A percentile compares a stretch with the other conserved stretches of the same genome.
Conservation (phyloP, 2,888 invertebrate genomes). For the Glaucopsyche alexis region DNA sequence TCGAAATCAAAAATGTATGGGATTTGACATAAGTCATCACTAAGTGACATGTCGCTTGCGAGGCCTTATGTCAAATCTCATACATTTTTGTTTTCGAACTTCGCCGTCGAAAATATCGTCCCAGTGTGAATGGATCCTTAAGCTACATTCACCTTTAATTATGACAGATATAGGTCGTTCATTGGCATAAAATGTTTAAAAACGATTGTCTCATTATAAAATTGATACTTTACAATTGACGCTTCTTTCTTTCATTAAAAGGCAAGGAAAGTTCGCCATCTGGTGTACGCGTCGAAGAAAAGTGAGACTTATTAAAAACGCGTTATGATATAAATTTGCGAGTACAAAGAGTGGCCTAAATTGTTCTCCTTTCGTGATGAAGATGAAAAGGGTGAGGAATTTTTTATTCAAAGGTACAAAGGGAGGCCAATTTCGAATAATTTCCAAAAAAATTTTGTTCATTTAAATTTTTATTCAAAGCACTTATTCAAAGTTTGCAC, state of each 20-base stretch:
- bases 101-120: too few species aligned
- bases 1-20: too few species aligned
- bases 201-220: slow-evolving; percentile 19
- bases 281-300: not conserved
- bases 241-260: not conserved
- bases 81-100: too few species aligned
- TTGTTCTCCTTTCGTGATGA: slow-evolving; percentile 51
- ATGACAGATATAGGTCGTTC: not conserved
- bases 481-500: not conserved
- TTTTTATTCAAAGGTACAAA: slow-evolving; percentile 47
- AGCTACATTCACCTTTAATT: too few species aligned
- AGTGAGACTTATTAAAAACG: slow-evolving; percentile 6
- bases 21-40: too few species aligned
- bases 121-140: not conserved
- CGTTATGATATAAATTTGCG: slow-evolving; percentile 13
- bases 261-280: slow-evolving; percentile 1
- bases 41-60: too few species aligned
- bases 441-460: slow-evolving; percentile 16
- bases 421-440: slow-evolving; percentile 43
- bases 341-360: not conserved
- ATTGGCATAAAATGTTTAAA: slow-evolving; percentile 5
- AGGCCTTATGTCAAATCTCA: too few species aligned
- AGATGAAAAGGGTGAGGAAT: slow-evolving; percentile 43
- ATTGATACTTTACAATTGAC: not conserved
- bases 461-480: slow-evolving; percentile 5